Conservation (phyloP, 1,140 invertebrate genomes). For the Plodia interpunctella region DNA sequence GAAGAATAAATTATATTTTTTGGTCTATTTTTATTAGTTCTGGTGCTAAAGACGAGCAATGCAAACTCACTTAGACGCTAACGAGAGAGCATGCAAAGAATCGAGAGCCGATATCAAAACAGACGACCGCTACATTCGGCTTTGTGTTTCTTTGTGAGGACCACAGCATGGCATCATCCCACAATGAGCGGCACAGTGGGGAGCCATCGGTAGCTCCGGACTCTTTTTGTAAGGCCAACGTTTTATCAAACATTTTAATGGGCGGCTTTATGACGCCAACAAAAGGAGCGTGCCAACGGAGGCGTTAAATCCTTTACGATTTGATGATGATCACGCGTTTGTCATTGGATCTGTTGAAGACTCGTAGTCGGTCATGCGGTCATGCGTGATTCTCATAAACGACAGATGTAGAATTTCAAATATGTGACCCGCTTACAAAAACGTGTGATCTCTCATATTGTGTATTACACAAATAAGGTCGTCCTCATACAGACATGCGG, state of each 20-base stretch:
- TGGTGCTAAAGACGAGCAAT: background rate
- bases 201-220: constrained; percentile 63
- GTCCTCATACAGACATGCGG: no score
- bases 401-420: constrained; percentile 17
- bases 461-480: background rate
- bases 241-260: constrained; percentile 75
- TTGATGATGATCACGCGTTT: constrained; percentile 68
- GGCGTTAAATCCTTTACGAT: constrained; percentile 76
- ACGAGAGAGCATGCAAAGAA: constrained; percentile 29
- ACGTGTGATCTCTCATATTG: background rate
- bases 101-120: constrained; percentile 35
- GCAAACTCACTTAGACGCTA: background rate
- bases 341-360: constrained; percentile 52
- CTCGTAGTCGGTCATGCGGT: constrained; percentile 47
- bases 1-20: no score
- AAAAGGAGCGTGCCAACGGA: constrained; percentile 74
- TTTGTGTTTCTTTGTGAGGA: constrained; percentile 53
- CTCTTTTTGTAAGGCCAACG: constrained; percentile 69
- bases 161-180: constrained; percentile 59
- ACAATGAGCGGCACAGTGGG: constrained; percentile 62
- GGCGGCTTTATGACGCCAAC: constrained; percentile 69
- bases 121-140: constrained; percentile 32
- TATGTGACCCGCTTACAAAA: background rate
- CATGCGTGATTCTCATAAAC: constrained; percentile 35
- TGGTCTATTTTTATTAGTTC: no score